Percentiles rank a stretch among this genome's conserved stretches.
phyloP scores from a whole-genome alignment of 2,888 invertebrate genomes.

The Idaea dimidiata region DNA sequence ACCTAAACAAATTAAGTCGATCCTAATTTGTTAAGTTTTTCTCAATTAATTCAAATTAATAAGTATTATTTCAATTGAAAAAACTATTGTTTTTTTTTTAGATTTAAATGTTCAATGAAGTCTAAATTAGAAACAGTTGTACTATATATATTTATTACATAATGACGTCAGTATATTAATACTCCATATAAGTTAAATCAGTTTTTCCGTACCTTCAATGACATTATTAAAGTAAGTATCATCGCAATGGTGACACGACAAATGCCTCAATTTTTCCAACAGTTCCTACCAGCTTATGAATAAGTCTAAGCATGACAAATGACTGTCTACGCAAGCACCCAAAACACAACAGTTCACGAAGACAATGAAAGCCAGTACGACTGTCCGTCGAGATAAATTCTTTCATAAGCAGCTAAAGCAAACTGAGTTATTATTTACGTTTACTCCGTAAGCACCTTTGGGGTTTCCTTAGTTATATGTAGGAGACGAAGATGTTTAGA shows the following conservation, averaged over 20 bases:
- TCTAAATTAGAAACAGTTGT: too few relatives aligned
- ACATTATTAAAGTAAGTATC: neutral
- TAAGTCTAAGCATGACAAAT: neutral
- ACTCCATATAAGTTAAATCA: neutral
- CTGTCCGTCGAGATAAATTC: neutral
- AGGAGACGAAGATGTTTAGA: neutral
- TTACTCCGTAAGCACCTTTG: neutral
- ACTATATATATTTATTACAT: too few relatives aligned
- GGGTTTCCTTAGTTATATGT: neutral
- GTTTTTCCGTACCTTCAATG: neutral
- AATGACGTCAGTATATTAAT: too few relatives aligned
- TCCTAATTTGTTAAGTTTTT: too few relatives aligned
- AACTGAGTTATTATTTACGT: constrained; percentile 1
- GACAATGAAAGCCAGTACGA: neutral
- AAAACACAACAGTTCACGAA: neutral
- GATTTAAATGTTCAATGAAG: too few relatives aligned
- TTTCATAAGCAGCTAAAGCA: neutral
- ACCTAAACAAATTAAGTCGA: too few relatives aligned
- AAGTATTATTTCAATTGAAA: too few relatives aligned
- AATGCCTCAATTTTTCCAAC: neutral
- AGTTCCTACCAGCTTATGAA: neutral
- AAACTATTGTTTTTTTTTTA: too few relatives aligned
- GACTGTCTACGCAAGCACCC: neutral
- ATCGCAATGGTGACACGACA: neutral
- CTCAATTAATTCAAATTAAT: too few relatives aligned